Base-by-base conservation (phyloP, 1,140 invertebrate species). In the Chironomus striatipennis region DNA sequence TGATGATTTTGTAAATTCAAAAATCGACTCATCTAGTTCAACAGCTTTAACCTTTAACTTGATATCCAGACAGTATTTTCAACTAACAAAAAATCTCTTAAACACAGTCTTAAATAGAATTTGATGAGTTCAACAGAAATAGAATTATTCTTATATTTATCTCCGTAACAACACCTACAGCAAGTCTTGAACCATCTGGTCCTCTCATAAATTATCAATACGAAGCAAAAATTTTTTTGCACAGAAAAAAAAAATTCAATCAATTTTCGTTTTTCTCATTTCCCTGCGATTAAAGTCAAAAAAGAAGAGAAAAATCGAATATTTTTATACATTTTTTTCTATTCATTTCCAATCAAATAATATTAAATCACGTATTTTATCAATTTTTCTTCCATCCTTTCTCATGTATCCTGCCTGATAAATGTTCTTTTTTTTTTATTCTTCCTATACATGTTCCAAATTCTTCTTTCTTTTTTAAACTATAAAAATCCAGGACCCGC, bases 281-380 rank as follows among this genome's bases (percentile, higher is more conserved):
- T 34, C 24, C 24, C 24, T 34, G 24, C 17, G 65, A 21, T 70
- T 18, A 70, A 70, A 70, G 20, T 34, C 24, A 34, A 34, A 34
- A 34, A 34, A 34, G 5, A 5, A 5, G 5, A 5, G 24, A 34
- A 34, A 34, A n/a, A n/a, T n/a, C n/a, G n/a, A n/a, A n/a, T n/a
- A n/a, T n/a, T n/a, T n/a, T n/a, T n/a, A n/a, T n/a, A n/a, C 64
- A 20, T 67, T 70, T 70, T 70, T 70, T 70, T 67, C 18, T 57
- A 12, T 57, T 57, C 47, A 57, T 57, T 57, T 57, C 15, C 65
- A 70, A 70, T 70, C 17, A 18, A 70, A 18, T n/a, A 18, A 70
- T 70, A 70, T 70, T 70, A 70, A 70, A 70, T 70, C 65, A 70
- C 65, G 65, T 70, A 70, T 70, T 70, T 70, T 70, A 70, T 70